These are phyloP conservation scores for Stenurella melanura DNA, from an alignment of 2,888 invertebrate species.

Conservation along the genomic window DNA sequence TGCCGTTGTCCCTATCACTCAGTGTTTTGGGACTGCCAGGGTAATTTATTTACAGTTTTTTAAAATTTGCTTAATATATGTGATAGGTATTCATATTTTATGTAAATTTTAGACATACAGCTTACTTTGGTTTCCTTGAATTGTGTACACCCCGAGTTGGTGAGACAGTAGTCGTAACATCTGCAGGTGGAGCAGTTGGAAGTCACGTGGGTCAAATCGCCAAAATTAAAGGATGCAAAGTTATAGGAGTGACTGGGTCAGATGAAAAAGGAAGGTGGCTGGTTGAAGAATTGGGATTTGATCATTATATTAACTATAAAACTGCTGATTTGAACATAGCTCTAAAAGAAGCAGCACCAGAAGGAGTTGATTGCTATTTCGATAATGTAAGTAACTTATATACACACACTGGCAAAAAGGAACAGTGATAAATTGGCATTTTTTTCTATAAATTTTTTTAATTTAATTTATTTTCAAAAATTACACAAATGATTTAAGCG, in stretches of 20 bases:
- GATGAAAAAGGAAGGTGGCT: conserved; percentile 82
- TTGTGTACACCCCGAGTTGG: conserved; percentile 82
- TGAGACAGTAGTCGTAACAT: conserved; percentile 83
- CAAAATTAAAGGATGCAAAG: conserved; percentile 81
- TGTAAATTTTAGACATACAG: conserved; percentile 77
- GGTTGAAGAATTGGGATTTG: conserved; percentile 80
- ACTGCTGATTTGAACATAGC: conserved; percentile 75
- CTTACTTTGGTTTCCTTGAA: conserved; percentile 84
- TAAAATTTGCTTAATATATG: too few relatives aligned
- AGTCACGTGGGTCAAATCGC: conserved; percentile 87
- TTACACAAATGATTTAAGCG: too few relatives aligned
- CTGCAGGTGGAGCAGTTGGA: conserved; percentile 89
- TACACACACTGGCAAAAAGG: too few relatives aligned
- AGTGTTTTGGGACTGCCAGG: conserved; percentile 83
- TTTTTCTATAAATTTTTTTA: too few relatives aligned
- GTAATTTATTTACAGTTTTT: conserved; percentile 69
- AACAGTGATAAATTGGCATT: too few relatives aligned
- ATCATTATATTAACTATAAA: conserved; percentile 84
- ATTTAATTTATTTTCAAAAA: too few relatives aligned
- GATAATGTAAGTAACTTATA: conserved; percentile 79
- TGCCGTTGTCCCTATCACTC: conserved; percentile 78
- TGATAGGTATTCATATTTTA: neutral
- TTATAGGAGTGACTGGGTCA: conserved; percentile 83
- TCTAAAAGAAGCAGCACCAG: conserved; percentile 78
- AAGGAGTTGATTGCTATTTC: conserved; percentile 85